phyloP scores from a whole-genome alignment of 2,113 vertebrate genomes.

The Sus scrofa region T2T-Sscrofa CM000815.6:128737501-128738000 shows the following conservation, averaged over 20 bases:
- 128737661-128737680: slow-evolving; percentile 17
- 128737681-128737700: not conserved
- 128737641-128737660: not conserved
- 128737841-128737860: not conserved
- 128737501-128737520: slow-evolving; percentile 21
- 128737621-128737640: not conserved
- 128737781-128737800: not conserved
- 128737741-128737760: slow-evolving; percentile 39
- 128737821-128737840: slow-evolving; percentile 40
- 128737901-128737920: not conserved
- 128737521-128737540: not conserved
- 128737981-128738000: not conserved
- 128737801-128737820: slow-evolving; percentile 35
- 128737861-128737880: not conserved
- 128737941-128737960: not conserved
- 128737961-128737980: not conserved
- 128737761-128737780: slow-evolving; percentile 19
- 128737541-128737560: slow-evolving; percentile 7
- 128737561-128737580: not conserved
- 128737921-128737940: slow-evolving; percentile 25
- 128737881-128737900: not conserved
- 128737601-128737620: slow-evolving; percentile 21
- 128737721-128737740: not conserved
- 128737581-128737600: slow-evolving; percentile 8
- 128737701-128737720: not conserved